phyloP scores from a whole-genome alignment of 2,797 vertebrate species.

The Trematocara caparti region DNA sequence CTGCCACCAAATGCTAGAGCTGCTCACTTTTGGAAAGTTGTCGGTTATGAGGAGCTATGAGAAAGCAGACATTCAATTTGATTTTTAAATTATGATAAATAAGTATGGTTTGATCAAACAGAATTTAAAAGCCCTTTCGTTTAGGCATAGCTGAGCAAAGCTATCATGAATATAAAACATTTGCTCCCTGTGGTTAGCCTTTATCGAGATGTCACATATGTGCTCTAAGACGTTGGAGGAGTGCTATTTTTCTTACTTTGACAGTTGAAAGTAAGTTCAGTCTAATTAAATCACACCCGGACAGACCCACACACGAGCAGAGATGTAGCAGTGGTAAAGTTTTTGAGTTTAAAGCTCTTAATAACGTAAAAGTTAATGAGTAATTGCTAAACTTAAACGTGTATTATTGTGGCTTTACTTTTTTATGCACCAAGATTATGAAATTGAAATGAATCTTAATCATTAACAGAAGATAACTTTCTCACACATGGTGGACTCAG shows the following conservation, averaged over 20 bases:
- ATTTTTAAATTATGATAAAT: not conserved
- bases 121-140: not conserved
- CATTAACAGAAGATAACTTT: not conserved
- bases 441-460: not conserved
- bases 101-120: not conserved
- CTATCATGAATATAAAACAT: not conserved
- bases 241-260: not conserved
- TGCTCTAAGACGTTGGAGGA: fast-evolving
- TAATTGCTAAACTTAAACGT: not conserved
- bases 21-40: not conserved
- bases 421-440: not conserved
- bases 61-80: not conserved
- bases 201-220: not conserved
- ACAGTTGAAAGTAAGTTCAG: not conserved
- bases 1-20: not conserved
- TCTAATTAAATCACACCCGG: not conserved
- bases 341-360: not conserved
- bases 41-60: conserved; percentile 22
- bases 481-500: not conserved
- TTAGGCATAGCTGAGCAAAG: not conserved
- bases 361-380: not conserved
- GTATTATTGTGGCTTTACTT: not conserved
- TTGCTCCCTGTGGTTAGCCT: not conserved
- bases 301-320: not conserved
- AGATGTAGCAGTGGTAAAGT: not conserved